Conservation (phyloP, 2,888 invertebrate species). For the Chironomus riparius region DNA sequence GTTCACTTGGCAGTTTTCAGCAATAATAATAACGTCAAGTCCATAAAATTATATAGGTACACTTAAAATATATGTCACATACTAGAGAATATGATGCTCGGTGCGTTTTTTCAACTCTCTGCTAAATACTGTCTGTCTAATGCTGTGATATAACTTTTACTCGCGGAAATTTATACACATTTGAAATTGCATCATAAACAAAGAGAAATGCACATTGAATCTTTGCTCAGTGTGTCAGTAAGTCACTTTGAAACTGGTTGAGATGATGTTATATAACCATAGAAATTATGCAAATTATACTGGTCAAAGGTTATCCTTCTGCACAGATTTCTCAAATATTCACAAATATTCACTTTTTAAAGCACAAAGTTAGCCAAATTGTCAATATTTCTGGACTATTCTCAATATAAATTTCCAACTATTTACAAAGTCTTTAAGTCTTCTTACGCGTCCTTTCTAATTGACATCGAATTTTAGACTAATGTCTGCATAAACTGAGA, state of each 20-base stretch:
- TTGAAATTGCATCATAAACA: slow-evolving; percentile 4
- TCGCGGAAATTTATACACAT: slow-evolving; percentile 13
- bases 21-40: too few species aligned
- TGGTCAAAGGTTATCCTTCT: background rate
- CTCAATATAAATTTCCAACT: background rate
- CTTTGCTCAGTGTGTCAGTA: background rate
- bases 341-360: background rate
- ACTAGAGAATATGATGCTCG: too few species aligned
- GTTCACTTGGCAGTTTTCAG: too few species aligned
- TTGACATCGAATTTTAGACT: background rate
- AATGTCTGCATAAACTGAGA: background rate
- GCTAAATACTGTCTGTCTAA: too few species aligned
- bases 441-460: background rate
- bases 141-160: slow-evolving; percentile 18
- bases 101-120: too few species aligned
- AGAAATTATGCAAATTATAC: background rate
- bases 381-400: background rate
- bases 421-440: background rate
- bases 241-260: background rate
- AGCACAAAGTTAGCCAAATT: background rate
- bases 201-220: background rate
- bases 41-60: too few species aligned
- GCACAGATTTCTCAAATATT: background rate
- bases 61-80: too few species aligned
- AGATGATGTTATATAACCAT: background rate